These are phyloP conservation scores for Eupsittula cactorum DNA, from an alignment of 2,113 vertebrate genomes.

Conservation along the genomic window DNA sequence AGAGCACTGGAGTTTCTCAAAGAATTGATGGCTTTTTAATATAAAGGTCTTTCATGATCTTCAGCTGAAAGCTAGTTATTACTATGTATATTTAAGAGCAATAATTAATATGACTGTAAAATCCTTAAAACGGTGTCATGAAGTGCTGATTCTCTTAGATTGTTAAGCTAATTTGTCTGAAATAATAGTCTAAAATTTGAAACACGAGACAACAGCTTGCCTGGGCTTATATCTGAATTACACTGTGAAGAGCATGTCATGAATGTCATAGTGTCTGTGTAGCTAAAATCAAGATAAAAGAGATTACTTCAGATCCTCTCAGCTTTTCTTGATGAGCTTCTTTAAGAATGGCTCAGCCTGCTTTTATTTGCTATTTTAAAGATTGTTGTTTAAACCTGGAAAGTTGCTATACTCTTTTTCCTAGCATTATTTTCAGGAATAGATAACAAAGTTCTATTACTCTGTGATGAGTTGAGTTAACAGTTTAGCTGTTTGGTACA, in stretches of 20 bases:
- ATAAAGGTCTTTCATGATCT: not conserved
- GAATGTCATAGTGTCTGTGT: not conserved
- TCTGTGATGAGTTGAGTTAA: not conserved
- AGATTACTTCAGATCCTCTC: not conserved
- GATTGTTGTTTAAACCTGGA: not conserved
- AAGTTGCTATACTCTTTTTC: not conserved
- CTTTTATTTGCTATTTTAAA: not conserved
- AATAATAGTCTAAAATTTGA: not conserved
- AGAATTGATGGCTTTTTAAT: not conserved
- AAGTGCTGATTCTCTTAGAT: not conserved
- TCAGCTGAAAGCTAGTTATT: not conserved
- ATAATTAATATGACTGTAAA: not conserved
- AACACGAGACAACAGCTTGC: not conserved
- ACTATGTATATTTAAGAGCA: not conserved
- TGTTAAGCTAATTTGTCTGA: not conserved
- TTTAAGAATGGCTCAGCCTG: not conserved
- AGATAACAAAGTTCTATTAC: not conserved
- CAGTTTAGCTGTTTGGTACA: not conserved
- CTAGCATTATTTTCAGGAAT: not conserved
- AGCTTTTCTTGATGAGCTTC: not conserved
- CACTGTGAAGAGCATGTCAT: not conserved
- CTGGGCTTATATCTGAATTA: not conserved
- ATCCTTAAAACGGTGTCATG: not conserved
- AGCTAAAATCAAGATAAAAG: not conserved
- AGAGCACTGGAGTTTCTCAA: not conserved